Conservation (phyloP, 92 coral and sea anemone genomes). For the Paragorgia papillata region DNA sequence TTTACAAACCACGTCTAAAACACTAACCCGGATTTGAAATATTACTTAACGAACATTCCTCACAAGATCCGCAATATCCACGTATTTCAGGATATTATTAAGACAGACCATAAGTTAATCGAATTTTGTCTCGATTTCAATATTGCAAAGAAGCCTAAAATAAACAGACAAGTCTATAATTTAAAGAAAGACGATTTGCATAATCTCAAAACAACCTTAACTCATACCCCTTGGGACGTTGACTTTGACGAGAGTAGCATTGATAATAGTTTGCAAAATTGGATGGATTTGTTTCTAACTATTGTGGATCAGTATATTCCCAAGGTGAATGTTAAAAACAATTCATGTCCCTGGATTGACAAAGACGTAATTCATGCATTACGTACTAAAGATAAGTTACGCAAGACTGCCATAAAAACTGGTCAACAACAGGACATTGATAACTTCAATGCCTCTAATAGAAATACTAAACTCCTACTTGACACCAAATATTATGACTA, state of each 20-base stretch:
- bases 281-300: constrained; percentile 11
- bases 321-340: constrained; percentile 4
- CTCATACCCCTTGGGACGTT: constrained; percentile 9
- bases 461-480: neutral
- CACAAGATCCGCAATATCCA: neutral
- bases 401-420: no score
- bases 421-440: constrained; percentile 14
- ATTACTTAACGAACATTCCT: neutral
- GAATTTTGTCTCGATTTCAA: neutral
- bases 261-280: neutral
- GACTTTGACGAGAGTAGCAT: neutral
- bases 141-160: neutral
- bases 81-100: neutral
- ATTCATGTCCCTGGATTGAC: no score
- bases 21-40: no score
- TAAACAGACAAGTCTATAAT: neutral
- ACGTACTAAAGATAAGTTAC: no score
- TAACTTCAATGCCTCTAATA: neutral
- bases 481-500: constrained; percentile 9
- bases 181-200: neutral
- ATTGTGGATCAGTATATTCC: constrained; percentile 14
- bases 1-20: no score
- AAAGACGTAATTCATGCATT: no score
- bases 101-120: neutral
- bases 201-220: neutral